Evolutionary conservation across 2,113 vertebrate genomes (phyloP), one percentile per base, ranked within the genome.

Genomic region (Aldabrachelys gigantea): DNA sequence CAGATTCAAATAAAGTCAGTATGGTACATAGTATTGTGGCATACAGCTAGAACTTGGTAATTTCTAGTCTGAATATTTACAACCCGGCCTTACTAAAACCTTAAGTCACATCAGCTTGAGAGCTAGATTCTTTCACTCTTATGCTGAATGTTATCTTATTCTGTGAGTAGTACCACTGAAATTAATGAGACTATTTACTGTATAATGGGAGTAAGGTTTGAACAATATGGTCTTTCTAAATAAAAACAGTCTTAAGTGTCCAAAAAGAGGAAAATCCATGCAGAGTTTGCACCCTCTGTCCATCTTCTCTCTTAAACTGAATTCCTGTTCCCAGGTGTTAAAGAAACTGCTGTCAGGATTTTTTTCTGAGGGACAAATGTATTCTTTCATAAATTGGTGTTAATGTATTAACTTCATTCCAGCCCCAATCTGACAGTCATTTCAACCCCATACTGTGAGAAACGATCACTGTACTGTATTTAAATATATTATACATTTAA

Each of bases 51-150:
- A 91, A 84, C 47, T 89, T 82, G 81, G 0, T 41, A 52, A n/a
- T 6, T 41, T 92, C 85, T 93, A 25, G 8, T 88, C 82, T 89
- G 82, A 85, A 22, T 86, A 11, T 52, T 84, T 84, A 52, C 85
- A 89, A 72, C 89, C 79, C 50, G 47, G 75, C 6, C 1, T 82
- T 93, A 87, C 54, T 91, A 65, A 89, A 93, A 72, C 8, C 12
- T 47, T 78, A 25, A 47, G 25, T 81, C 75, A 27, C 25, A 47
- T 25, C 75, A 78, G 27, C 10, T 78, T 78, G 75, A 78, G 41
- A 27, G 75, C 41, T 47, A 78, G 41, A 47, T 78, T 44, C 41
- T 47, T 78, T 27, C 24, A 47, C 24, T 25, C 24, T 13, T 47
- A 47, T 16, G 44, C 75, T 78, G 41, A 47, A 13, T 78, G 25